These are phyloP conservation scores for Manacus vitellinus DNA, from an alignment of 2,113 vertebrate species.

Conservation along the genomic window DNA sequence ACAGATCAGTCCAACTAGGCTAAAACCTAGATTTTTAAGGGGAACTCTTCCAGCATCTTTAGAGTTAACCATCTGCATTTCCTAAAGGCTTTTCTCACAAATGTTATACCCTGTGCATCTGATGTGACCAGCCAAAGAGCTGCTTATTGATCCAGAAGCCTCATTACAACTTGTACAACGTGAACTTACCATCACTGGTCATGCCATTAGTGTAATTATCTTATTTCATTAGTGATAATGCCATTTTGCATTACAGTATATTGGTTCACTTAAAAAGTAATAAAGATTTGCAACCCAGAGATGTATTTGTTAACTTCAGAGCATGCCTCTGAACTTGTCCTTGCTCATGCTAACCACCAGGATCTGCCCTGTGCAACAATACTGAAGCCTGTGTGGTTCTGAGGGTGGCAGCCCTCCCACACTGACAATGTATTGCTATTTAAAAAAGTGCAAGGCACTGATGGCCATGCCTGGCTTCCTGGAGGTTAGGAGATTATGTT, in stretches of 20 bases:
- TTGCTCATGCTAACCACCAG: not conserved
- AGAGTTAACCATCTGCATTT: slow-evolving; percentile 36
- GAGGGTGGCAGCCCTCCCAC: not conserved
- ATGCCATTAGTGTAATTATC: slow-evolving; percentile 73
- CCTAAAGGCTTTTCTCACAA: slow-evolving; percentile 15
- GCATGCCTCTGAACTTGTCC: slow-evolving; percentile 1
- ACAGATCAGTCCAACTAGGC: not conserved
- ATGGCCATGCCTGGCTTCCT: not conserved
- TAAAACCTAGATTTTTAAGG: not conserved
- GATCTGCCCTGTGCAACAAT: not conserved
- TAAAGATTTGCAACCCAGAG: slow-evolving; percentile 35
- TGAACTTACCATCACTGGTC: slow-evolving; percentile 63
- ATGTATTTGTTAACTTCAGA: slow-evolving; percentile 51
- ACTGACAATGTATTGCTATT: not conserved
- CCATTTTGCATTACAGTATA: slow-evolving; percentile 62
- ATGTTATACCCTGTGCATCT: not conserved
- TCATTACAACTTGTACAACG: slow-evolving; percentile 68
- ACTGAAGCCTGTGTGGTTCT: not conserved
- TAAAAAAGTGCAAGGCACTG: not conserved
- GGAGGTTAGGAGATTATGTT: not conserved
- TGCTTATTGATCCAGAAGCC: slow-evolving; percentile 62
- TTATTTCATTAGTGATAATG: slow-evolving; percentile 70
- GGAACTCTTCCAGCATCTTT: not conserved
- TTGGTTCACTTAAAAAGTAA: slow-evolving; percentile 67
- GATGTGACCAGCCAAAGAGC: slow-evolving; percentile 55